A percentile compares a stretch with the other conserved stretches of the same genome.
Evolutionary conservation across 2,797 vertebrate genomes (phyloP).

Genomic region (Alectoris magna): DNA sequence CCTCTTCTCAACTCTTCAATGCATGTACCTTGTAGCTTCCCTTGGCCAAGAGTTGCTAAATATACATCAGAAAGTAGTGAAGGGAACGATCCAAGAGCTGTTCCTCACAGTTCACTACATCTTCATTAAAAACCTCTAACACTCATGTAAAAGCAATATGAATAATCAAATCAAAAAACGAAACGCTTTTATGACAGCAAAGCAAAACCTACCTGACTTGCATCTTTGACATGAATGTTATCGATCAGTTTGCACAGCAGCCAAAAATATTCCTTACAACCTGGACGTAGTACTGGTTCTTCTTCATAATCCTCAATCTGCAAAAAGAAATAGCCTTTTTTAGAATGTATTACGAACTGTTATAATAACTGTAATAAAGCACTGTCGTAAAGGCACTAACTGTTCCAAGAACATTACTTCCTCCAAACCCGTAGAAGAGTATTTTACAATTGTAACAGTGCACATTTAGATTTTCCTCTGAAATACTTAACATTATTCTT

Average conservation of each 20-base stretch:
- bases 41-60: not conserved
- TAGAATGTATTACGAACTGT: not conserved
- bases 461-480: not conserved
- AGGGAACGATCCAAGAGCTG: not conserved
- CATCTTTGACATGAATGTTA: slow-evolving; percentile 99
- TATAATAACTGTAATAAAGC: not conserved
- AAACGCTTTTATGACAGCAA: not conserved
- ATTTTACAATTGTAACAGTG: not conserved
- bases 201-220: slow-evolving; percentile 89
- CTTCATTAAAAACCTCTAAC: not conserved
- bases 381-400: not conserved
- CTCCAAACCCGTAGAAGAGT: not conserved
- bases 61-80: not conserved
- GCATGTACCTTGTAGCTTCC: not conserved
- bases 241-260: slow-evolving; percentile 98
- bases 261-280: slow-evolving; percentile 99
- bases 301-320: slow-evolving; percentile 98
- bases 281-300: slow-evolving; percentile 91
- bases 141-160: not conserved
- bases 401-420: not conserved
- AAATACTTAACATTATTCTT: not conserved
- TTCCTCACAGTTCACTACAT: not conserved
- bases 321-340: slow-evolving; percentile 47
- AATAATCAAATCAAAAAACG: not conserved
- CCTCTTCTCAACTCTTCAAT: not conserved